These are phyloP conservation scores for Deroptyus accipitrinus DNA, from an alignment of 2,113 vertebrate species.

Conservation along the genomic window DNA sequence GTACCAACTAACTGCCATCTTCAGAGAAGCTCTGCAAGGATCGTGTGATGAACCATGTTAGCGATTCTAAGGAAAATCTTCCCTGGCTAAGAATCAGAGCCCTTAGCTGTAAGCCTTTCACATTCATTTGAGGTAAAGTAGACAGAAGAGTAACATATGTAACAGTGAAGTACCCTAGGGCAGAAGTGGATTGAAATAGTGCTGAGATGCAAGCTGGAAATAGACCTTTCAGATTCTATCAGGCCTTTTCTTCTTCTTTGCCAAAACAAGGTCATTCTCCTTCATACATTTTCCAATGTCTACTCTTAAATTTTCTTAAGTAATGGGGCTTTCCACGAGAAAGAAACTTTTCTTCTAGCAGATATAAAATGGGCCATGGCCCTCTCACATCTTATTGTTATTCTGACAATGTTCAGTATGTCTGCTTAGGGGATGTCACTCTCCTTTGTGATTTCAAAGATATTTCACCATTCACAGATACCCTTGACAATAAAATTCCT, in stretches of 20 bases:
- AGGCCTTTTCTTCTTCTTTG: neutral
- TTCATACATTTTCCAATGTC: neutral
- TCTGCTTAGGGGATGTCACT: slow-evolving; percentile 26
- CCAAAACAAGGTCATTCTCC: neutral
- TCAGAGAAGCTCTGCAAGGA: neutral
- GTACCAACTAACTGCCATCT: neutral
- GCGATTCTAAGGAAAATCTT: neutral
- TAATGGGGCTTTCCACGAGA: neutral
- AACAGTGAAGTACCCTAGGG: neutral
- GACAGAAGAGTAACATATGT: fast-evolving
- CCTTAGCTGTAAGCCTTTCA: neutral
- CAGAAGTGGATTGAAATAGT: neutral
- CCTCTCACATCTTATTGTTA: neutral
- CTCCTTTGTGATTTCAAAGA: slow-evolving; percentile 28
- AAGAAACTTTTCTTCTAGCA: neutral
- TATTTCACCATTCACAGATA: slow-evolving; percentile 28
- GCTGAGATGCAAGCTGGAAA: neutral
- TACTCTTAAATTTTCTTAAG: neutral
- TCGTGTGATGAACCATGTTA: neutral
- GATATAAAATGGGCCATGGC: neutral
- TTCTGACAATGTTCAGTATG: slow-evolving; percentile 15
- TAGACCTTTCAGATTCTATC: neutral
- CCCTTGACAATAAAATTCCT: slow-evolving; percentile 30
- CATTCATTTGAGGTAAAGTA: neutral
- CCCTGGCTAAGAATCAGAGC: neutral